phyloP scores from a whole-genome alignment of 2,113 vertebrate species.

The Cephalopterus ornatus region DNA sequence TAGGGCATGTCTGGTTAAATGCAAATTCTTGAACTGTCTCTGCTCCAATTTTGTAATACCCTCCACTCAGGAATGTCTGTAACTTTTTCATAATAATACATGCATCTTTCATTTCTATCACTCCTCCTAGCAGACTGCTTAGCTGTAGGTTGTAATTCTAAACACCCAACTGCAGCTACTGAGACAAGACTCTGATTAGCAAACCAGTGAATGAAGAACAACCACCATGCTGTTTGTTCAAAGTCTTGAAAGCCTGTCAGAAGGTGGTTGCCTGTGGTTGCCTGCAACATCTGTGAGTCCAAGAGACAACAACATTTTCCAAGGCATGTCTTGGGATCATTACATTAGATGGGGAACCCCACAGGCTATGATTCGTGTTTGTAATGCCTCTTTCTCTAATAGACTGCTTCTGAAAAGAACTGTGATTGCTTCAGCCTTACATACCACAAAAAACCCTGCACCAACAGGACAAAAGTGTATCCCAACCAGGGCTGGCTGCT shows the following conservation, averaged over 20 bases:
- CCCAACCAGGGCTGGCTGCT: background rate
- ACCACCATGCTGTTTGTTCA: background rate
- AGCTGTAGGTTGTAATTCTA: background rate
- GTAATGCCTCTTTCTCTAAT: slow-evolving; percentile 9
- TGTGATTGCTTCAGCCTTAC: background rate
- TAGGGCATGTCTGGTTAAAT: background rate
- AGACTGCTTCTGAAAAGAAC: background rate
- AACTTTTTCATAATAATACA: background rate
- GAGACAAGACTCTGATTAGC: slow-evolving; percentile 47
- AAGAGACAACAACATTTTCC: slow-evolving; percentile 7
- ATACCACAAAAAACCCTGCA: background rate
- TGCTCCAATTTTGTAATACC: background rate
- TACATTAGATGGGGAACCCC: background rate
- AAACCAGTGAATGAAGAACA: slow-evolving; percentile 41
- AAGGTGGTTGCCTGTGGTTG: slow-evolving; percentile 30
- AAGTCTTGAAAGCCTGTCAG: slow-evolving; percentile 55
- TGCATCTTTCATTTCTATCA: background rate
- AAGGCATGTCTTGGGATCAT: background rate
- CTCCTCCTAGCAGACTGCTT: background rate
- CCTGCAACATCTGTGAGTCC: slow-evolving; percentile 8
- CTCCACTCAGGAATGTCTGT: background rate
- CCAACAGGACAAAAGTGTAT: background rate
- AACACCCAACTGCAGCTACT: slow-evolving; percentile 7
- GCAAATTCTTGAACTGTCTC: background rate
- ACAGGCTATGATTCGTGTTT: slow-evolving; percentile 6